Evolutionary conservation across 2,888 invertebrate species (phyloP), one percentile per base, ranked within the genome.

Genomic region (Athalia cordata): DNA sequence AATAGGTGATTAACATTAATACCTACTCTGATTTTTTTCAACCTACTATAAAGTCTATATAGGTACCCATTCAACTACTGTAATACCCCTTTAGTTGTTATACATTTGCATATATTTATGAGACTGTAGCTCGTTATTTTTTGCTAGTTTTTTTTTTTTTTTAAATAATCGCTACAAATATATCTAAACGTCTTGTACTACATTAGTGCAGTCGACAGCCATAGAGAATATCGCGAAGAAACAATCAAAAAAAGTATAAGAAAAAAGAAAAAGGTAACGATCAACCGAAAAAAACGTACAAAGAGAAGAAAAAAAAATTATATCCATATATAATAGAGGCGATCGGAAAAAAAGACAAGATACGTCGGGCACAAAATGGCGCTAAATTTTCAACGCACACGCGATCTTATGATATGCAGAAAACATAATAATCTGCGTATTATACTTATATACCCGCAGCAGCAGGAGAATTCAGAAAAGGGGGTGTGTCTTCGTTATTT

Each of bases 101-200:
- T 82, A 85, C 86, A 89, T 89, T 89, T 88, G 89, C 89, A 89
- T 90, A 90, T 90, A 29, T 1, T 90, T 89, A 89, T 89, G 89
- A 89, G 89, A 87, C 88, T 89, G 75, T 75, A 45, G 62, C 29
- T n/a, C 15, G 62, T 87, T 87, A 88, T 89, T 89, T 89, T 89
- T 89, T 87, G 89, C 87, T 84, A 87, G 86, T 29, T 29, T 29
- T 29, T 29, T 29, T 29, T 29, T 29, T 29, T 29, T 29, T n/a
- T n/a, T n/a, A n/a, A n/a, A 29, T 29, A 29, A 29, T 29, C 29
- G 29, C 29, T 29, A 29, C 2, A 29, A 29, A 29, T 29, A 29
- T 29, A 29, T n/a, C n/a, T 0, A 29, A 29, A 29, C 29, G 29
- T 29, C 29, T 29, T 29, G 2, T 29, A 29, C 29, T 29, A 29